Conservation (phyloP, 2,888 invertebrate species). For the Pandemis cinnamomeana region DNA sequence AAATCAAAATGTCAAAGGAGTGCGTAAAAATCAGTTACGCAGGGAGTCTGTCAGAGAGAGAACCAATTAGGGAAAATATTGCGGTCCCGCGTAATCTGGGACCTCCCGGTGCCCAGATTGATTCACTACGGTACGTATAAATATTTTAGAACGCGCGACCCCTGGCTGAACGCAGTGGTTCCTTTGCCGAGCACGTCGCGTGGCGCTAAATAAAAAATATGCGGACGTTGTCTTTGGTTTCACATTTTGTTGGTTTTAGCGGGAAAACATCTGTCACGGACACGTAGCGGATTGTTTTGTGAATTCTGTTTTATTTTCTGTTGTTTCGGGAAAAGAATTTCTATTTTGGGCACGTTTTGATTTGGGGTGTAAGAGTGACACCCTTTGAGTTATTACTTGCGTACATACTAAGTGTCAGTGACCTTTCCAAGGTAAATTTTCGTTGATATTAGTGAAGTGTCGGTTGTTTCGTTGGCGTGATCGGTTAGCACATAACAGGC, state of each 20-base stretch:
- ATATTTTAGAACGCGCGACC: constrained; percentile 61
- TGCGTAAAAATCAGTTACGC: constrained; percentile 47
- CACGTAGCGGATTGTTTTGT: constrained; percentile 37
- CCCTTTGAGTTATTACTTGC: not conserved
- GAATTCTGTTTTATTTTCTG: constrained; percentile 37
- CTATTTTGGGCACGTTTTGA: constrained; percentile 15
- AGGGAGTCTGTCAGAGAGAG: constrained; percentile 50
- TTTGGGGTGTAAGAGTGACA: not conserved
- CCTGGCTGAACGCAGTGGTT: constrained; percentile 54
- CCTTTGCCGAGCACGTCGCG: constrained; percentile 54
- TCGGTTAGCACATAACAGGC: no score
- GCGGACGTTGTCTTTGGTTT: constrained; percentile 44
- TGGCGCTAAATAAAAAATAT: constrained; percentile 54
- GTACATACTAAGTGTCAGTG: not conserved
- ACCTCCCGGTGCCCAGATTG: constrained; percentile 60
- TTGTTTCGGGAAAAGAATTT: constrained; percentile 23
- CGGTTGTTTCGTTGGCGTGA: not conserved
- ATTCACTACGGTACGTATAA: constrained; percentile 65
- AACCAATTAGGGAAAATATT: constrained; percentile 64
- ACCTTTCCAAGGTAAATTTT: not conserved
- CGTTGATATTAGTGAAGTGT: not conserved
- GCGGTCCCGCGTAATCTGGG: constrained; percentile 59
- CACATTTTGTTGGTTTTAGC: constrained; percentile 42
- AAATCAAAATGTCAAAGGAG: constrained; percentile 46
- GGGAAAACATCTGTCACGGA: constrained; percentile 46